phyloP scores from a whole-genome alignment of 2,888 invertebrate species.

The Drosophila greeni region DNA sequence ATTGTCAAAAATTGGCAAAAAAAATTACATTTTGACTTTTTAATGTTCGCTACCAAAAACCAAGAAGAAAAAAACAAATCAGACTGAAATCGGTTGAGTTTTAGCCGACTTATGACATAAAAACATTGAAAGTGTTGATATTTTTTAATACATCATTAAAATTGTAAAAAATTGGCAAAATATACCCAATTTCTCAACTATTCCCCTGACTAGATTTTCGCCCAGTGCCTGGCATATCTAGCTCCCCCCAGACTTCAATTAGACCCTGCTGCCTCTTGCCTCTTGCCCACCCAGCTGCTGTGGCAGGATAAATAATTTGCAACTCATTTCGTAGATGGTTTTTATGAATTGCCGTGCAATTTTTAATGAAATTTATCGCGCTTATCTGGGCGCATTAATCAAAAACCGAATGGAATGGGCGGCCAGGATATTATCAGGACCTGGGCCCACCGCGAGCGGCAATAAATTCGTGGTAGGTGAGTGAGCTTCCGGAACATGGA shows the following conservation, averaged over 20 bases:
- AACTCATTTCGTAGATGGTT: conserved; percentile 73
- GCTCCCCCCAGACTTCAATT: conserved; percentile 27
- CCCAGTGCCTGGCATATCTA: conserved; percentile 14
- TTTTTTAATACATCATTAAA: too few relatives aligned
- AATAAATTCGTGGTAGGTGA: conserved; percentile 16
- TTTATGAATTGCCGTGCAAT: conserved; percentile 74
- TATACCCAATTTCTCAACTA: background rate
- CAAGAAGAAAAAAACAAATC: too few relatives aligned
- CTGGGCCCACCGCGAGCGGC: conserved; percentile 9
- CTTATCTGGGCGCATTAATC: conserved; percentile 77
- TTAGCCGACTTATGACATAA: too few relatives aligned
- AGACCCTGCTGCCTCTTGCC: conserved; percentile 12
- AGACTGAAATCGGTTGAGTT: too few relatives aligned
- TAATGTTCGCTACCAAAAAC: too few relatives aligned
- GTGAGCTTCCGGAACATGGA: conserved; percentile 14
- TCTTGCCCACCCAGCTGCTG: conserved; percentile 20
- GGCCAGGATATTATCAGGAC: conserved; percentile 40
- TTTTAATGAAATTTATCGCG: conserved; percentile 75
- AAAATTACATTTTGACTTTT: too few relatives aligned
- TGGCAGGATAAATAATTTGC: conserved; percentile 68
- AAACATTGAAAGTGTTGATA: too few relatives aligned
- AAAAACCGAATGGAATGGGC: conserved; percentile 62
- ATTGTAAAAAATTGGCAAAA: too few relatives aligned
- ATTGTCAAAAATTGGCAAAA: too few relatives aligned
- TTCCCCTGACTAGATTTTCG: background rate